A percentile compares a stretch with the other conserved stretches of the same genome.
Evolutionary conservation across 1,140 invertebrate species (phyloP).

Genomic region (Pseudomyrmex cubaensis): DNA sequence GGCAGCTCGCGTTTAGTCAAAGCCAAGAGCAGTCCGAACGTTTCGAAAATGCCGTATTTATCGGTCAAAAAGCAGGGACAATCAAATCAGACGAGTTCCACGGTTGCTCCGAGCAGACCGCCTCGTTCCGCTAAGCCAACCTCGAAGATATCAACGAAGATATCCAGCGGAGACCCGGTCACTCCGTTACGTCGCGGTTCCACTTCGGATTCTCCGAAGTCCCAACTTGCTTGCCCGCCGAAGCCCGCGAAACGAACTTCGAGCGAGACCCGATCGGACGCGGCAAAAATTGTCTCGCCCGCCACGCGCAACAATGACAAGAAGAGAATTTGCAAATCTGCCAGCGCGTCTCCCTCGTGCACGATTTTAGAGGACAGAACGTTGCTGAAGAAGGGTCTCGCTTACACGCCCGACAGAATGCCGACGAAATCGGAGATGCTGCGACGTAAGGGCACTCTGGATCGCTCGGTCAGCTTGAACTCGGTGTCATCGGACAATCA

Average conservation of each 20-base stretch:
- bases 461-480: constrained; percentile 79
- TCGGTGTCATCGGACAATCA: constrained; percentile 70
- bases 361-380: constrained; percentile 82
- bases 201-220: constrained; percentile 38
- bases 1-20: constrained; percentile 73
- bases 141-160: constrained; percentile 25
- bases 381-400: constrained; percentile 81
- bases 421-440: constrained; percentile 77
- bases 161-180: constrained; percentile 11
- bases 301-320: constrained; percentile 40
- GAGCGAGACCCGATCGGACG: constrained; percentile 21
- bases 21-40: constrained; percentile 80
- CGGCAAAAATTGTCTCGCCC: constrained; percentile 16
- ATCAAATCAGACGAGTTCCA: background rate
- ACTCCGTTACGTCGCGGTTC: background rate
- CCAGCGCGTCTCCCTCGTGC: constrained; percentile 74
- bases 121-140: constrained; percentile 15
- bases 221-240: background rate
- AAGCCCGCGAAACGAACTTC: constrained; percentile 32
- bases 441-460: constrained; percentile 74
- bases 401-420: constrained; percentile 69
- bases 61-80: constrained; percentile 24
- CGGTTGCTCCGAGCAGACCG: constrained; percentile 2
- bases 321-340: constrained; percentile 34
- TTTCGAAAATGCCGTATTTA: constrained; percentile 70